These are phyloP conservation scores for Troilus luridus DNA, from an alignment of 2,888 invertebrate species.

Conservation along the genomic window DNA sequence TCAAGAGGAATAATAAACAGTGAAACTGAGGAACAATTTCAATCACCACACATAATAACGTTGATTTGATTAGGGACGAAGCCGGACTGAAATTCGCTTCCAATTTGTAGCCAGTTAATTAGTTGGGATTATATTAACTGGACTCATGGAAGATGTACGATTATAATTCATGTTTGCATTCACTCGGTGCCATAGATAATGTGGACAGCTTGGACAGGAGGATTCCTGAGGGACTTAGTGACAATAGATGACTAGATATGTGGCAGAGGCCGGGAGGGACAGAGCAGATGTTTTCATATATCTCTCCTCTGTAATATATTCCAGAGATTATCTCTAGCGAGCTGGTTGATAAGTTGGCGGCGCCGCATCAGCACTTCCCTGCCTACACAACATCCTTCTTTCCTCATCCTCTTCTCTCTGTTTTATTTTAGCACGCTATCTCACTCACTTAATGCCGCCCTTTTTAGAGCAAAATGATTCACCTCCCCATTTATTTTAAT, in stretches of 20 bases:
- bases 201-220: background rate
- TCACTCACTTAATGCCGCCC: slow-evolving; percentile 25
- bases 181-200: background rate
- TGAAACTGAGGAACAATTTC: too few relatives aligned
- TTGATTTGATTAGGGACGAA: too few relatives aligned
- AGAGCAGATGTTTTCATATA: slow-evolving; percentile 38
- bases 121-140: background rate
- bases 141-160: background rate
- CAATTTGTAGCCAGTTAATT: too few relatives aligned
- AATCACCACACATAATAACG: too few relatives aligned
- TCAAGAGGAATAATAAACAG: too few relatives aligned
- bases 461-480: background rate
- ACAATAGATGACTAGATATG: background rate
- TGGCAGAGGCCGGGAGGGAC: background rate
- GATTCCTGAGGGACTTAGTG: background rate
- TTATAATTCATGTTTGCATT: background rate
- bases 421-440: background rate
- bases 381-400: slow-evolving; percentile 15
- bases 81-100: too few relatives aligned
- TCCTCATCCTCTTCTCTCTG: slow-evolving; percentile 23
- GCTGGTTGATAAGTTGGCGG: slow-evolving; percentile 19
- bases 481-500: slow-evolving; percentile 24
- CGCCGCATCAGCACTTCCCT: slow-evolving; percentile 10
- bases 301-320: slow-evolving; percentile 1
- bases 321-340: background rate